These are phyloP conservation scores for Drosophila nr. fundita DNA, from an alignment of 2,888 invertebrate species.

Conservation along the genomic window DNA sequence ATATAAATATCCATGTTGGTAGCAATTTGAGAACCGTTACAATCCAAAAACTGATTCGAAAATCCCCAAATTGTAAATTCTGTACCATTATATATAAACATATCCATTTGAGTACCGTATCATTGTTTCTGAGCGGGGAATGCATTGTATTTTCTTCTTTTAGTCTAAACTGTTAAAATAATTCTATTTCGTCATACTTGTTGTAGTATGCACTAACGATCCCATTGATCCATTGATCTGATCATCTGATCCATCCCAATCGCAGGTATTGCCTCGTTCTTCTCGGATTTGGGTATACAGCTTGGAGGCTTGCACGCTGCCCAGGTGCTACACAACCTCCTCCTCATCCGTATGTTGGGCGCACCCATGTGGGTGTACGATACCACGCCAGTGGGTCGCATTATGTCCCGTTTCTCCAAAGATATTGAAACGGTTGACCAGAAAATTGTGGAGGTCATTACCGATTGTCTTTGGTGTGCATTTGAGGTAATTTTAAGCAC, in stretches of 20 bases:
- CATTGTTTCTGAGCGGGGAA: constrained; percentile 23
- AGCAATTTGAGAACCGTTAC: constrained; percentile 50
- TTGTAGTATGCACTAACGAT: neutral
- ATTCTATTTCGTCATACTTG: constrained; percentile 16
- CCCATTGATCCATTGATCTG: constrained; percentile 8
- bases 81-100: constrained; percentile 20
- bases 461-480: constrained; percentile 87
- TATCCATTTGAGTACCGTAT: constrained; percentile 11
- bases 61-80: neutral
- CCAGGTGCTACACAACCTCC: constrained; percentile 82
- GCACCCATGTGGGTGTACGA: constrained; percentile 87
- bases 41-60: neutral
- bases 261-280: constrained; percentile 89
- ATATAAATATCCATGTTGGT: constrained; percentile 17
- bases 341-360: constrained; percentile 86
- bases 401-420: constrained; percentile 87
- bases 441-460: constrained; percentile 85
- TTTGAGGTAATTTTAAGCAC: constrained; percentile 86
- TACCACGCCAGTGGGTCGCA: constrained; percentile 88
- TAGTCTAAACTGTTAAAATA: constrained; percentile 16
- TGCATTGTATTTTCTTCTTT: constrained; percentile 28
- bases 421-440: constrained; percentile 85
- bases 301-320: constrained; percentile 86
- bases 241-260: constrained; percentile 32
- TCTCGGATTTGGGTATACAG: constrained; percentile 89